Evolutionary conservation across 1,140 invertebrate genomes (phyloP), one percentile per base, ranked within the genome.

Genomic region (Drosophila gunungcola): DNA sequence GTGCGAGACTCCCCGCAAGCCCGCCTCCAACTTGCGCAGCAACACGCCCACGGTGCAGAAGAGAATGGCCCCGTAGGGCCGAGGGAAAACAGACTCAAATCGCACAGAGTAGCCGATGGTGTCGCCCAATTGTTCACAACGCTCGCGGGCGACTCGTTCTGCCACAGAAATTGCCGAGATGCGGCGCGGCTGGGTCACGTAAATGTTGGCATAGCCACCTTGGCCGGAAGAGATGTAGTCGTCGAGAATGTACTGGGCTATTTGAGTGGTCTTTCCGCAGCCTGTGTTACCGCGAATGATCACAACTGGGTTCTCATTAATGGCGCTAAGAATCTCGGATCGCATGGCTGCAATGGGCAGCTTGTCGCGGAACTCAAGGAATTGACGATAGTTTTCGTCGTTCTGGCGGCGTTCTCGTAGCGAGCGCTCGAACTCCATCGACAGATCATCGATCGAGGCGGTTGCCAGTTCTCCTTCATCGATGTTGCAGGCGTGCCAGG

Each of bases 1-100:
- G 83, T 98, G 97, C 5, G 97, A 97, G 9, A 98, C 96, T 1
- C 97, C 97, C 57, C 97, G 93, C 2, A 98, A 92, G 2, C 97
- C 97, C 6, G 94, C 95, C 93, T 98, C 97, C 4, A 99, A 93
- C 92, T 98, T 99, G 73, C 98, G 94, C 27, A 99, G 92, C 12
- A 99, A 92, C 0, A 99, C 98, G 32, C 97, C 97, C 13, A 98
- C 96, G 3, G 98, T 99, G 90, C 98, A 99, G 91, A 99, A 99
- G 90, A 99, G 93, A 12, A 99, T 96, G 1, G 96, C 96, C 0
- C 97, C 98, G 91, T 99, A 99, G 0, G 98, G 97, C 68, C 98
- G 94, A 0, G 99, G 98, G 11, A 98, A 92, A 10, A 94, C 93
- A 0, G 97, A 97, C 88, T 99, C 98, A 92, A 99, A 98, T 61